Conservation (phyloP, 1,140 invertebrate genomes). For the Ruditapes philippinarum region DNA sequence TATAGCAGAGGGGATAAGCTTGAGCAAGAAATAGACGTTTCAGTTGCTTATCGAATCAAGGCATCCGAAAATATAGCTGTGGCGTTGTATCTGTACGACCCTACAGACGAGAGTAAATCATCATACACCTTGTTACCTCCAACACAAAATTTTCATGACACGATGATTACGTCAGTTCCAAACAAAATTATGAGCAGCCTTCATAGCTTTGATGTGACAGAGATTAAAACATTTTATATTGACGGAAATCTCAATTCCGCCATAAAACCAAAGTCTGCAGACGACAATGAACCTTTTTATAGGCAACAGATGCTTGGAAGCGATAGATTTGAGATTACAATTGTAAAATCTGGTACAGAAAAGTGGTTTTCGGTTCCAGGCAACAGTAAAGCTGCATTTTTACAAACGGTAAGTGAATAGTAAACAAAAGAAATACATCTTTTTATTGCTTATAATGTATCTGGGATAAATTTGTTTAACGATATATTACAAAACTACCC, state of each 20-base stretch:
- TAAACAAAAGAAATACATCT: too few relatives aligned
- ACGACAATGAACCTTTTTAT: not conserved
- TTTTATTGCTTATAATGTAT: too few relatives aligned
- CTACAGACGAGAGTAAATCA: not conserved
- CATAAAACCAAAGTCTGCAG: not conserved
- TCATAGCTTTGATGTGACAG: not conserved
- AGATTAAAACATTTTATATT: not conserved
- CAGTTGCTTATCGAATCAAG: not conserved
- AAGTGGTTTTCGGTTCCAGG: not conserved
- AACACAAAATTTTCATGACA: not conserved
- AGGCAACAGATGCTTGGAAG: not conserved
- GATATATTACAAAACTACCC: too few relatives aligned
- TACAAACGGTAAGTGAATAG: not conserved
- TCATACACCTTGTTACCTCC: constrained; percentile 25
- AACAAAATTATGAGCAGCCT: not conserved
- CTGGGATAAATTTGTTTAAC: too few relatives aligned
- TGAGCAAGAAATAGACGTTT: constrained; percentile 6
- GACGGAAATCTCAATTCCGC: not conserved
- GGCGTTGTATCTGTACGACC: not conserved
- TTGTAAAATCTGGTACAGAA: not conserved
- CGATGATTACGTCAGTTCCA: not conserved
- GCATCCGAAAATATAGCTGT: constrained; percentile 6
- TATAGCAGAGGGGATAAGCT: constrained; percentile 32
- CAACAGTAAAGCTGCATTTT: not conserved
- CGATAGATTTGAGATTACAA: not conserved